Conservation (phyloP, 2,113 vertebrate species). For the Oreocharis arfaki region DNA sequence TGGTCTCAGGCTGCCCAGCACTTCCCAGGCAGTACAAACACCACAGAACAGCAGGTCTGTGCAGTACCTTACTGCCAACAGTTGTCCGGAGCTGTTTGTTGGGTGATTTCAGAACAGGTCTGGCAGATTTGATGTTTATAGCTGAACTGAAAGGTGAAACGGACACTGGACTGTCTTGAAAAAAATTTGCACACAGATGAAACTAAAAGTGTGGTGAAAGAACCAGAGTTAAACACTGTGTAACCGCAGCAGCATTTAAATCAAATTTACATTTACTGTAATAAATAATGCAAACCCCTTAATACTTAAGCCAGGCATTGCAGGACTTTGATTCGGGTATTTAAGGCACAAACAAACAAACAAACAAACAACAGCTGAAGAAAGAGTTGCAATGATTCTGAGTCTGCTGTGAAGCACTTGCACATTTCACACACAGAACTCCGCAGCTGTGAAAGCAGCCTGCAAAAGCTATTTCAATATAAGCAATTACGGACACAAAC, state of each 20-base stretch:
- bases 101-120: constrained; percentile 79
- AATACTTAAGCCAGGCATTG: not conserved
- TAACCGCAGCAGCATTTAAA: not conserved
- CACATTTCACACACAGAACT: not conserved
- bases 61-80: constrained; percentile 88
- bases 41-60: rapidly evolving
- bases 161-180: constrained; percentile 77
- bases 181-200: constrained; percentile 85
- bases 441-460: not conserved
- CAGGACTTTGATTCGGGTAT: not conserved
- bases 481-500: not conserved
- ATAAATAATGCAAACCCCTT: not conserved
- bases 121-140: constrained; percentile 85
- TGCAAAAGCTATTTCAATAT: not conserved
- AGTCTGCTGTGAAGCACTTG: not conserved
- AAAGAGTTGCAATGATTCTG: not conserved
- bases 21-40: rapidly evolving
- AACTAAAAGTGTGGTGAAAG: constrained; percentile 76
- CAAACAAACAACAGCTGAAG: not conserved
- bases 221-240: not conserved
- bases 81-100: constrained; percentile 89
- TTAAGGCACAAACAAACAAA: not conserved
- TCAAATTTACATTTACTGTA: not conserved
- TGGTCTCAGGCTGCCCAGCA: not conserved
- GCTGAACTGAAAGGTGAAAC: constrained; percentile 53